A percentile compares a stretch with the other conserved stretches of the same genome.
phyloP scores from a whole-genome alignment of 2,113 vertebrate species.

The Cyanoderma ruficeps region DNA sequence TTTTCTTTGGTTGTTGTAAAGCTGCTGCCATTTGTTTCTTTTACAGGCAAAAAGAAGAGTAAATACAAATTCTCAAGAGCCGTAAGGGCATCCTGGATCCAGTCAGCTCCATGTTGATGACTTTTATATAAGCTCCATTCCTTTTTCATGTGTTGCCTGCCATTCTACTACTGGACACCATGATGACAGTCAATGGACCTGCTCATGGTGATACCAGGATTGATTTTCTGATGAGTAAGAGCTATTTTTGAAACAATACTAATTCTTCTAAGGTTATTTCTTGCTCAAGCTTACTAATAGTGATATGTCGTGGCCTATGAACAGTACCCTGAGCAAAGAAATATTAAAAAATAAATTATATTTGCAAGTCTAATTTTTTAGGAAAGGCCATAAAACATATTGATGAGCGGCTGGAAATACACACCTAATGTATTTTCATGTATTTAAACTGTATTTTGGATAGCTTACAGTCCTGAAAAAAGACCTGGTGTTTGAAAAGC shows the following conservation, averaged over 20 bases:
- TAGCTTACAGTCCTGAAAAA: neutral
- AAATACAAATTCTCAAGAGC: neutral
- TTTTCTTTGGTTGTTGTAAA: neutral
- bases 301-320: neutral
- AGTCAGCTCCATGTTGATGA: neutral
- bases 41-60: neutral
- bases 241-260: neutral
- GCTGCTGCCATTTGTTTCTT: neutral
- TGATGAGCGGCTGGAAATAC: neutral
- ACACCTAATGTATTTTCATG: neutral
- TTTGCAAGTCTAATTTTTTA: neutral
- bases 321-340: neutral
- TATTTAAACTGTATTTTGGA: neutral
- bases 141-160: neutral
- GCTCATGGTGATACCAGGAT: neutral
- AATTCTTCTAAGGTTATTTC: neutral
- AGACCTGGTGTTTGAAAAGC: neutral
- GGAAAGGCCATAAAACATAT: neutral
- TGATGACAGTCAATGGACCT: neutral
- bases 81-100: neutral
- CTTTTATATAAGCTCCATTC: neutral
- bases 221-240: neutral
- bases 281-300: neutral
- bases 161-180: neutral
- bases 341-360: neutral